Conservation (phyloP, 2,113 vertebrate genomes). For the Corythornis cristatus region DNA sequence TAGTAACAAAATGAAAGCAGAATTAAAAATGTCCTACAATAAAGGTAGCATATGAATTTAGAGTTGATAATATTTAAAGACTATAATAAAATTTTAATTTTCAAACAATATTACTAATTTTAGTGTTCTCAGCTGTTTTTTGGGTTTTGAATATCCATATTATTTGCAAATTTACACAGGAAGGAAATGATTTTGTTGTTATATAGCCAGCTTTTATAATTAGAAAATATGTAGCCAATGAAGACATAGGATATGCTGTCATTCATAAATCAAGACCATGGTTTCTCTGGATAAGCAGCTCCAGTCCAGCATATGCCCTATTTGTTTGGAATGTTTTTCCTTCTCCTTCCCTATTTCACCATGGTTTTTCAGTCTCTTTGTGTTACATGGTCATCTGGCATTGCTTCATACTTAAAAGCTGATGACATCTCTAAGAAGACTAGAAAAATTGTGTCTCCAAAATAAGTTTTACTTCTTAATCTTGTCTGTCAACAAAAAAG, state of each 20-base stretch:
- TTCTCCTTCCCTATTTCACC: neutral
- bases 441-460: neutral
- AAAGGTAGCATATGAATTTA: neutral
- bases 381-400: neutral
- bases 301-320: neutral
- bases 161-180: neutral
- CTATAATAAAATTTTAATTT: slow-evolving; percentile 26
- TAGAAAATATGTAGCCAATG: neutral
- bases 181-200: neutral
- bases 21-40: neutral
- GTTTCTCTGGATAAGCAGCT: neutral
- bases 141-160: neutral
- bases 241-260: neutral
- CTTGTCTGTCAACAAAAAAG: neutral
- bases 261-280: neutral
- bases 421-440: neutral
- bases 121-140: neutral
- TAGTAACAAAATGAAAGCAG: neutral
- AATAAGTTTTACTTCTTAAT: neutral
- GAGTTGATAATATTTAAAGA: neutral
- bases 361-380: neutral
- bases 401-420: neutral
- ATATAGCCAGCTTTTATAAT: neutral
- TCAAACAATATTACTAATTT: slow-evolving; percentile 8
- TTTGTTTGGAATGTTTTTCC: neutral